Evolutionary conservation across 2,888 invertebrate genomes (phyloP), one percentile per base, ranked within the genome.

Genomic region (Panzeria rudis): DNA sequence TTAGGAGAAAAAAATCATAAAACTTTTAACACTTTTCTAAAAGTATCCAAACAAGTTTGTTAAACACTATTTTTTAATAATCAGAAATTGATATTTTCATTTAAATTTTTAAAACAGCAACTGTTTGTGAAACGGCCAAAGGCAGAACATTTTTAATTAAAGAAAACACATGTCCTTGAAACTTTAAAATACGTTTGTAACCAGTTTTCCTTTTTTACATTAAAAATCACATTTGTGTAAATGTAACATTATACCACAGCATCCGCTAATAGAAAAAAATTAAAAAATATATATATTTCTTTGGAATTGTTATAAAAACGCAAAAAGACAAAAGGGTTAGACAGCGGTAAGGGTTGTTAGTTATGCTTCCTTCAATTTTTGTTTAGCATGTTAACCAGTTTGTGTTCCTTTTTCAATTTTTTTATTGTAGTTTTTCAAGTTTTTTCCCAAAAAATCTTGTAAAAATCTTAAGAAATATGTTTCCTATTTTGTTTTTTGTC

Each of bases 121-220:
- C 72, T 66, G 66, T 59, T 56, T 66, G 66, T 59, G 64, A 56
- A 72, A 64, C 64, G 64, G 25, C 64, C 73, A 66, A 66, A 66
- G 54, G 73, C 72, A 66, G 8, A 47, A 17, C 35, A 56, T 20
- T 66, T 73, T 32, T 50, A 59, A 59, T 80, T 66, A 50, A 72
- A 72, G 56, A 47, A 47, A 80, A 80, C 80, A 80, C 73, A 80
- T 80, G 80, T 68, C 80, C 66, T 80, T 80, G 73, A 73, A 73
- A 66, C 5, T 20, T 20, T 23, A 15, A 50, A 61, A 79, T 62
- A 61, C 6, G 20, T 7, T 79, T 44, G 32, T 47, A 80, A 66
- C 73, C 64, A 64, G 80, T 73, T 80, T 78, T 52, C 17, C n/a
- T 73, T 47, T 64, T 59, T 66, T 56, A 6, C n/a, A n/a, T 25